These are phyloP conservation scores for Leptinotarsa tumamoca DNA, from an alignment of 2,888 invertebrate genomes.

Conservation along the genomic window DNA sequence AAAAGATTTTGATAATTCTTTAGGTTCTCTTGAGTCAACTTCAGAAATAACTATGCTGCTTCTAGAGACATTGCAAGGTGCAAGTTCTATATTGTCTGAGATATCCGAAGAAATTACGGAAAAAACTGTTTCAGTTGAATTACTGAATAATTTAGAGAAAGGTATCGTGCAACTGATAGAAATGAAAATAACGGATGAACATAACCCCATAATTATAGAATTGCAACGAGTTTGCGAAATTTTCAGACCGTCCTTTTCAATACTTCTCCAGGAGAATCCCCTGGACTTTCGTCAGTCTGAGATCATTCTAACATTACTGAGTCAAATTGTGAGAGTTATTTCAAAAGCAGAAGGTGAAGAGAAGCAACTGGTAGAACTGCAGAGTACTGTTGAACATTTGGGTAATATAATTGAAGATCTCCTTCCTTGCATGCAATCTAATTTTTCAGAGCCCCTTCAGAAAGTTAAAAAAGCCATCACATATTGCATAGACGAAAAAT, in stretches of 20 bases:
- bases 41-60: slow-evolving; percentile 14
- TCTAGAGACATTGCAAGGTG: slow-evolving; percentile 4
- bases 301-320: background rate
- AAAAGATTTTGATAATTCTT: background rate
- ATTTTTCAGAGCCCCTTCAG: background rate
- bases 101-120: background rate
- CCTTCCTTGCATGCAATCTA: background rate
- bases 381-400: background rate
- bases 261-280: background rate
- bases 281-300: background rate
- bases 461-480: background rate
- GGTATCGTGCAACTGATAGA: background rate
- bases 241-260: background rate
- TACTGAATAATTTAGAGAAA: background rate
- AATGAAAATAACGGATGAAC: background rate
- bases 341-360: slow-evolving; percentile 9
- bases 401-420: background rate
- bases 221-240: background rate
- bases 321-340: slow-evolving; percentile 21
- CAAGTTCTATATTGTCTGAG: background rate
- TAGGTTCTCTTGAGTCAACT: background rate
- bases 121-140: background rate
- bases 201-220: background rate
- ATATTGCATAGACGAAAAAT: background rate
- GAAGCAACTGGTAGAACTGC: slow-evolving; percentile 9